phyloP scores from a whole-genome alignment of 2,113 vertebrate genomes.

The Centropus unirufus region DNA sequence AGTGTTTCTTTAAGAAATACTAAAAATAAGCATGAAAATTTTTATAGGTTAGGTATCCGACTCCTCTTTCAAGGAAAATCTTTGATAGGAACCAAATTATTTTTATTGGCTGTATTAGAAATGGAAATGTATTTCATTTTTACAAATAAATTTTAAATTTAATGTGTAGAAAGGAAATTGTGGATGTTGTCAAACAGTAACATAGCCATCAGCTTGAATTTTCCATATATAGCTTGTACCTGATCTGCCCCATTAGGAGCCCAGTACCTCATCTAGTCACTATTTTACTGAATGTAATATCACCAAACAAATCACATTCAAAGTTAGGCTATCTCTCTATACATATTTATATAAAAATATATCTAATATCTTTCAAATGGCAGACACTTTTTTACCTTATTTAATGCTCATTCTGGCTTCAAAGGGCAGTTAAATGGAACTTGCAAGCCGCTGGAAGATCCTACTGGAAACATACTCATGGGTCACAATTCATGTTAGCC shows the following conservation, averaged over 20 bases:
- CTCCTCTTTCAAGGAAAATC: neutral
- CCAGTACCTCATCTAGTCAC: neutral
- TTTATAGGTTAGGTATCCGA: neutral
- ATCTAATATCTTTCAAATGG: too few species aligned
- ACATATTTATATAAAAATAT: too few species aligned
- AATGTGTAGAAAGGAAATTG: neutral
- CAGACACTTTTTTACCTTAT: neutral
- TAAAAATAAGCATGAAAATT: fast-evolving
- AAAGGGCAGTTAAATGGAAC: neutral
- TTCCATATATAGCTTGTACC: neutral
- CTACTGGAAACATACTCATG: neutral
- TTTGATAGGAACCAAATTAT: neutral
- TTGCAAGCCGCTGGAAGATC: neutral
- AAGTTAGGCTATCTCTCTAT: constrained; percentile 13
- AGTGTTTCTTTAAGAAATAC: neutral
- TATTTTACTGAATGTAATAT: neutral
- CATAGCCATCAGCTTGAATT: neutral
- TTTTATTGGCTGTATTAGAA: neutral
- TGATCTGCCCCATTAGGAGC: neutral
- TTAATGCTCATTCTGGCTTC: constrained; percentile 6
- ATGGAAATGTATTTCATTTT: neutral
- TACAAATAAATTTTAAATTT: neutral
- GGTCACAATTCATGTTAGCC: neutral
- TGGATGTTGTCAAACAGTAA: neutral
- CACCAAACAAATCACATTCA: constrained; percentile 29